Percentiles rank a stretch among this genome's conserved stretches.
These are phyloP conservation scores for Frankliniella intonsa DNA, from an alignment of 2,888 invertebrate genomes.

Conservation along the genomic window DNA sequence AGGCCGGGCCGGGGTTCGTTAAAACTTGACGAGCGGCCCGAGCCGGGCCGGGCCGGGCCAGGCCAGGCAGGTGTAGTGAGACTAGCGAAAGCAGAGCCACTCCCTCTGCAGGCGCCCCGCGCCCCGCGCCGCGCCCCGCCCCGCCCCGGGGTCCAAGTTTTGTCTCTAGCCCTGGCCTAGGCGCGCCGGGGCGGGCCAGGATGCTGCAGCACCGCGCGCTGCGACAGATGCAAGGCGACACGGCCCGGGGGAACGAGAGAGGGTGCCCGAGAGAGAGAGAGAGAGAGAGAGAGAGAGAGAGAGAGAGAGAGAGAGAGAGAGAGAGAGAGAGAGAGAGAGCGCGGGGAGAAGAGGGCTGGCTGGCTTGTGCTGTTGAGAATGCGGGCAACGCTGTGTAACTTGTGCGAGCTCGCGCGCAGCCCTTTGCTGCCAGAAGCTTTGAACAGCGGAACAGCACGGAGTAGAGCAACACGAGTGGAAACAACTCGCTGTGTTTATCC, in stretches of 20 bases:
- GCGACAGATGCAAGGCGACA: conserved; percentile 6
- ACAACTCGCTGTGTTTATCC: too few relatives aligned
- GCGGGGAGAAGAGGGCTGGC: background rate
- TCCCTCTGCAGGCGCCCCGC: too few relatives aligned
- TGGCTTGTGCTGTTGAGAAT: background rate
- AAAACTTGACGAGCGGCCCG: background rate
- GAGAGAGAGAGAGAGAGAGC: too few relatives aligned
- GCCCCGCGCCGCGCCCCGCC: background rate
- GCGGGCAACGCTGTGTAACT: background rate
- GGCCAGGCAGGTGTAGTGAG: background rate
- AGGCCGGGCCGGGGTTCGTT: background rate
- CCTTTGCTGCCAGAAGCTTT: background rate
- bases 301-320: too few relatives aligned
- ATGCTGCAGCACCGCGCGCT: background rate
- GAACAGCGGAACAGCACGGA: background rate
- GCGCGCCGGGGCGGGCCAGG: too few relatives aligned
- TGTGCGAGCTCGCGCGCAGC: background rate
- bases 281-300: too few relatives aligned
- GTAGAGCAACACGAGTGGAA: too few relatives aligned
- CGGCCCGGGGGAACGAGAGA: background rate
- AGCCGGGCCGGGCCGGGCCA: background rate
- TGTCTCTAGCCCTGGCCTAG: too few relatives aligned
- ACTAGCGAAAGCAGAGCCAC: too few relatives aligned
- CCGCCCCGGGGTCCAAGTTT: background rate
- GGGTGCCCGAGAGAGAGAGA: background rate